Percentiles rank a stretch among this genome's conserved stretches.
These are phyloP conservation scores for Syngnathus floridae DNA, from an alignment of 2,113 vertebrate genomes.

Conservation along the genomic window DNA sequence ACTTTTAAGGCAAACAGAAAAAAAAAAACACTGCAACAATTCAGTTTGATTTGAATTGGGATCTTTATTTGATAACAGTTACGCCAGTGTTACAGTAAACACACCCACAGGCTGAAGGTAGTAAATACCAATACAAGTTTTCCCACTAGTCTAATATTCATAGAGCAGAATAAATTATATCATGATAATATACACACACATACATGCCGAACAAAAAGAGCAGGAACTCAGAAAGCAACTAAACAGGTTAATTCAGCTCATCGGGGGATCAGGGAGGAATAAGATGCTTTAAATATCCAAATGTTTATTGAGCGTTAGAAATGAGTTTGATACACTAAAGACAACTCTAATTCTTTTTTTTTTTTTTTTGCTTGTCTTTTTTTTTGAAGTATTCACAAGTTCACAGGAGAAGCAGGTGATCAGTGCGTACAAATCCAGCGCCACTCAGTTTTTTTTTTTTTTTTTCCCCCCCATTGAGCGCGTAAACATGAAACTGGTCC, in stretches of 20 bases:
- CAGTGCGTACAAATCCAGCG: slow-evolving; percentile 15
- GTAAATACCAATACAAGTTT: slow-evolving; percentile 95
- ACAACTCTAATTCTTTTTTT: slow-evolving; percentile 62
- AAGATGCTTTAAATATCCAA: slow-evolving; percentile 72
- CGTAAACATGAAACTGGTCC: background rate
- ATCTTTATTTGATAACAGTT: slow-evolving; percentile 98
- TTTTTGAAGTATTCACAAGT: slow-evolving; percentile 70
- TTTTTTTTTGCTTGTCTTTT: slow-evolving; percentile 43
- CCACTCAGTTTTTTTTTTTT: background rate
- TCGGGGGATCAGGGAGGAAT: slow-evolving; percentile 23
- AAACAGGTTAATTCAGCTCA: slow-evolving; percentile 46
- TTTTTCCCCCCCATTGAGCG: background rate
- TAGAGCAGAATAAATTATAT: slow-evolving; percentile 99
- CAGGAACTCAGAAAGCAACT: slow-evolving; percentile 75
- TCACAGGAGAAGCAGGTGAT: slow-evolving; percentile 44
- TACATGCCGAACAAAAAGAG: slow-evolving; percentile 76
- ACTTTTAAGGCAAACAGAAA: background rate
- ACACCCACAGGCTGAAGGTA: slow-evolving; percentile 98
- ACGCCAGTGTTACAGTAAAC: slow-evolving; percentile 99
- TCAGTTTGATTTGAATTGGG: slow-evolving; percentile 46
- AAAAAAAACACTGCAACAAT: background rate
- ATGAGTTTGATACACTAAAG: slow-evolving; percentile 71
- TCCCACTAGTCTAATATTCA: slow-evolving; percentile 96
- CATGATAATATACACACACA: slow-evolving; percentile 84
- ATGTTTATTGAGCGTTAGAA: slow-evolving; percentile 67